Evolutionary conservation across 2,888 invertebrate species (phyloP), one percentile per base, ranked within the genome.

Genomic region (Boloria euphrosyne): DNA sequence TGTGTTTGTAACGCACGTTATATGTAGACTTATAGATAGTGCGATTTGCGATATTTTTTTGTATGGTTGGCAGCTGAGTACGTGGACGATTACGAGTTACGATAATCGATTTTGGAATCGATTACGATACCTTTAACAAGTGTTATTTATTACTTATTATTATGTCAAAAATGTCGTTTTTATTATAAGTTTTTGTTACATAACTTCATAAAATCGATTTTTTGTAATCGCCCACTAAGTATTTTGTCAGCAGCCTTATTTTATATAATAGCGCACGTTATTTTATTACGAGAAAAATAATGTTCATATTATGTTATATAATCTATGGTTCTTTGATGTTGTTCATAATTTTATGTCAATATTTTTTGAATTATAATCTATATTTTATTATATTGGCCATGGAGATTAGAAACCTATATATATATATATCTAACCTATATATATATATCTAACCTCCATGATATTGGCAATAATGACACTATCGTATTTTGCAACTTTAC

Each of bases 1-100:
- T 76, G 74, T 77, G 75, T 78, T 75, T 75, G 71, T 73, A 77
- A 76, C 77, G 83, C 82, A 84, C 82, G 78, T 78, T 78, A 75
- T 79, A 76, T 77, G 71, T 83, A 82, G 84, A 75, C 79, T 69
- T 74, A 71, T 75, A 73, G 73, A 78, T 71, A 27, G 22, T 38
- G 31, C 31, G 31, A 10, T 38, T 73, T 73, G 75, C 73, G 71
- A 73, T 68, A 73, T 73, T 72, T 76, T n/a, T 77, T 77, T 73
- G 71, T 76, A 75, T 67, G 69, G 65, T 17, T 22, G 27, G 59
- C 55, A 53, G 49, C 53, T 27, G 46, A 38, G 61, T 31, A 47
- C 14, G 16, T 63, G 22, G 52, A 17, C 53, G 18, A 53, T 62
- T 27, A 49, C 14, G 16, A 55, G 13, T 55, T 14, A 22, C 0